Evolutionary conservation across 1,140 invertebrate species (phyloP).

Genomic region (Ceratitis capitata): DNA sequence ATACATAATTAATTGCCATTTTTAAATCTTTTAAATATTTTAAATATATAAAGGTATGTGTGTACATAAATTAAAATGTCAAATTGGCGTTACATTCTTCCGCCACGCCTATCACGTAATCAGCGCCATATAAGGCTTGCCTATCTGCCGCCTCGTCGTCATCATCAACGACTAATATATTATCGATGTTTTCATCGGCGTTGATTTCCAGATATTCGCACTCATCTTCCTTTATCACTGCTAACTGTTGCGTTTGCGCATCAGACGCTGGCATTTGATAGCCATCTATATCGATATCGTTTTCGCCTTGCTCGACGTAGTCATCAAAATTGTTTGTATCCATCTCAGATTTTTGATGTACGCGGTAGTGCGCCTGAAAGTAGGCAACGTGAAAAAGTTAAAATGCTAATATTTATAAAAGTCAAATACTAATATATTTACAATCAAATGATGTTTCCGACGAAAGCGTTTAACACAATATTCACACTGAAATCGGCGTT

Average conservation of each 20-base stretch:
- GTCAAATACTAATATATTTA: neutral
- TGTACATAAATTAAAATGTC: neutral
- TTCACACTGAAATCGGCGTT: slow-evolving; percentile 40
- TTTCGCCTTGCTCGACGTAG: neutral
- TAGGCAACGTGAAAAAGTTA: neutral
- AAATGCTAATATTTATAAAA: neutral
- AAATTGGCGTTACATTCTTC: neutral
- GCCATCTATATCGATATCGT: neutral
- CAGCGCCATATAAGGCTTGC: neutral
- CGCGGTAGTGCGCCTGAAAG: slow-evolving; percentile 41
- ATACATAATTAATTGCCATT: neutral
- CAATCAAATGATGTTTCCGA: slow-evolving; percentile 44
- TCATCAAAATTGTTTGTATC: neutral
- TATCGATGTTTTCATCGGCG: neutral
- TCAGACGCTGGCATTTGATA: neutral
- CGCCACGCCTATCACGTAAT: neutral
- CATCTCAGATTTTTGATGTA: slow-evolving; percentile 30
- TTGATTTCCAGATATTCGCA: slow-evolving; percentile 2
- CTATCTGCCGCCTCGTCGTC: neutral
- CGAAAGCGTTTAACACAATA: slow-evolving; percentile 42
- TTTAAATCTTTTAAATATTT: neutral
- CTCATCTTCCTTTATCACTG: neutral
- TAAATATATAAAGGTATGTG: neutral
- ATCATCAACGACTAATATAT: neutral
- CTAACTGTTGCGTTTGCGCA: neutral